phyloP scores from a whole-genome alignment of 2,888 invertebrate species.

The Hyppa rectilinea region DNA sequence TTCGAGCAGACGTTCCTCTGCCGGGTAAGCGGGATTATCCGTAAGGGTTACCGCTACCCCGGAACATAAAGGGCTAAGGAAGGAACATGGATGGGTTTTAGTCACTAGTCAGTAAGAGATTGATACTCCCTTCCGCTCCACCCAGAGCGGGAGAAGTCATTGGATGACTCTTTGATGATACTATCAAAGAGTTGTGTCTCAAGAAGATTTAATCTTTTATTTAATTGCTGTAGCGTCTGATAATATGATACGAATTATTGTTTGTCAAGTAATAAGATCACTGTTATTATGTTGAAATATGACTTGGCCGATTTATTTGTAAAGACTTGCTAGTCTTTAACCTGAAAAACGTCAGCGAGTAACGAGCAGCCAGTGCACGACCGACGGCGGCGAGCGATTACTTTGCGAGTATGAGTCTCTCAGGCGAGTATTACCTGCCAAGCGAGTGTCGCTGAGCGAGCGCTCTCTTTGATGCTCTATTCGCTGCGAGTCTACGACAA shows the following conservation, averaged over 20 bases:
- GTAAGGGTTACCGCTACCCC: no score
- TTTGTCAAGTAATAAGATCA: constrained; percentile 16
- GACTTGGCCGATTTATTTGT: constrained; percentile 1
- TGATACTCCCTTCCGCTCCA: no score
- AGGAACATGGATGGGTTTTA: no score
- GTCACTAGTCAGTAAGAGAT: no score
- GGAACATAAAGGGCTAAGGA: no score
- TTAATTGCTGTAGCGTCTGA: neutral
- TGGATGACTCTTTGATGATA: no score
- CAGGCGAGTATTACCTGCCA: neutral
- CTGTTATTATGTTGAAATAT: neutral
- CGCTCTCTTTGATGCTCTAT: neutral
- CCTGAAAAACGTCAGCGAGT: no score
- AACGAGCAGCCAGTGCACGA: neutral
- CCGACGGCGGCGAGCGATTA: neutral
- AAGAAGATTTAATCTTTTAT: neutral
- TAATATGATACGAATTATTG: constrained; percentile 1
- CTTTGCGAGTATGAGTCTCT: neutral
- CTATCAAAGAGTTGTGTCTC: neutral
- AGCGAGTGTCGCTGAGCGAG: neutral
- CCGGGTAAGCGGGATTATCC: no score
- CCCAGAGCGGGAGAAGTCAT: no score
- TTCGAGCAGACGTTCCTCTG: no score
- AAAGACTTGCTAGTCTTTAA: no score
- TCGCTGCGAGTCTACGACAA: neutral